Percentiles rank a stretch among this genome's conserved stretches.
Evolutionary conservation across 2,888 invertebrate species (phyloP).

Genomic region (Lamellibrachia satsuma): DNA sequence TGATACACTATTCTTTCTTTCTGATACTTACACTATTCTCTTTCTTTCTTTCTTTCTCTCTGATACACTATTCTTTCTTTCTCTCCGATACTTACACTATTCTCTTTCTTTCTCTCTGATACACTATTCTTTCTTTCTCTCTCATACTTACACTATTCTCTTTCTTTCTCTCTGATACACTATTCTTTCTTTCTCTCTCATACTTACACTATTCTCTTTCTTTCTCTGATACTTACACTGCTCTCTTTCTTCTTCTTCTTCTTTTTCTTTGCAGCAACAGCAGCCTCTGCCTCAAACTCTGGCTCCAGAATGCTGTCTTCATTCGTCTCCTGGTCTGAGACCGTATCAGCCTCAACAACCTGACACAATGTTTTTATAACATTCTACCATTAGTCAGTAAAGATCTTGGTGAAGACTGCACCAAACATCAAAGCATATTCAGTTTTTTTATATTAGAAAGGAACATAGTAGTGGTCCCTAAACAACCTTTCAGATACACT

Average conservation of each 20-base stretch:
- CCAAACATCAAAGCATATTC: neutral
- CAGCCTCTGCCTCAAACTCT: slow-evolving; percentile 17
- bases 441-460: no score
- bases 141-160: slow-evolving; percentile 1
- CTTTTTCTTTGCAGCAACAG: slow-evolving; percentile 26
- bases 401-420: neutral
- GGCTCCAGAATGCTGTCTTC: neutral
- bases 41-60: no score
- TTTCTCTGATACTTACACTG: neutral
- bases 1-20: no score
- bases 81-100: no score
- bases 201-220: slow-evolving; percentile 19
- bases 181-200: no score
- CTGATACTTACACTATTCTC: no score
- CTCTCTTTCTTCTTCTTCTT: slow-evolving; percentile 25
- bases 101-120: no score
- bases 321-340: slow-evolving; percentile 19
- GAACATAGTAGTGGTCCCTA: no score
- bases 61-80: no score
- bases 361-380: neutral
- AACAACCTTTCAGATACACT: no score
- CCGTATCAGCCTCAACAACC: neutral
- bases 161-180: no score
- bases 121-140: slow-evolving; percentile 22
- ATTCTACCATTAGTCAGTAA: neutral